A percentile compares a stretch with the other conserved stretches of the same genome.
Evolutionary conservation across 2,797 vertebrate species (phyloP).

Genomic region (Valencia hispanica): DNA sequence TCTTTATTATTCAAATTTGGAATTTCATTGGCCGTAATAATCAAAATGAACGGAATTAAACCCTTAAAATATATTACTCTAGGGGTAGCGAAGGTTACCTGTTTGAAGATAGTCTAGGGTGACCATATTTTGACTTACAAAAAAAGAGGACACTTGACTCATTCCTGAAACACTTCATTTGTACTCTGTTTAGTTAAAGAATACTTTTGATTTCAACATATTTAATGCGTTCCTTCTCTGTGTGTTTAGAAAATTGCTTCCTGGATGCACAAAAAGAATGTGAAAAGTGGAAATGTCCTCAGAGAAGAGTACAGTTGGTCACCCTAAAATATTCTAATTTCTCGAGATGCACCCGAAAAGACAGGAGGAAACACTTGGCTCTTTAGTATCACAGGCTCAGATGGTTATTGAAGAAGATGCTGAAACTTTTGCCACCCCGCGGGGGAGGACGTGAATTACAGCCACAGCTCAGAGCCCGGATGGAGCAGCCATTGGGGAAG

Average conservation of each 20-base stretch:
- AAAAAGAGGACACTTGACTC: too few species aligned
- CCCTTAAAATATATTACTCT: background rate
- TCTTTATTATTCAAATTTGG: too few species aligned
- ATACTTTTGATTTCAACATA: too few species aligned
- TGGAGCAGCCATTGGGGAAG: slow-evolving; percentile 84
- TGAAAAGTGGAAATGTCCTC: too few species aligned
- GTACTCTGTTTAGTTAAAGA: too few species aligned
- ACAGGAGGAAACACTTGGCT: background rate
- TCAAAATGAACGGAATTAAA: background rate
- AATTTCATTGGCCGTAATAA: background rate
- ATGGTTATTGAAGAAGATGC: slow-evolving; percentile 4
- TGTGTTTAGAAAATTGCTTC: too few species aligned
- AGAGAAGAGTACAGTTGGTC: too few species aligned
- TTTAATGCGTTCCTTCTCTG: too few species aligned
- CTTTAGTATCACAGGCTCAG: background rate
- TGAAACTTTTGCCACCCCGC: slow-evolving; percentile 52
- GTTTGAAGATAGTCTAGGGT: too few species aligned
- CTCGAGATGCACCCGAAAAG: background rate
- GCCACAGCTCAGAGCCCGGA: slow-evolving; percentile 77
- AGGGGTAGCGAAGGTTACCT: background rate
- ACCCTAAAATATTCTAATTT: background rate
- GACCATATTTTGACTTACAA: too few species aligned
- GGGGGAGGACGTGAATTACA: slow-evolving; percentile 63
- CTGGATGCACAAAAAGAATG: too few species aligned
- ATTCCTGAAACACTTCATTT: too few species aligned